phyloP scores from a whole-genome alignment of 2,888 invertebrate genomes.

The Scotopteryx bipunctaria region DNA sequence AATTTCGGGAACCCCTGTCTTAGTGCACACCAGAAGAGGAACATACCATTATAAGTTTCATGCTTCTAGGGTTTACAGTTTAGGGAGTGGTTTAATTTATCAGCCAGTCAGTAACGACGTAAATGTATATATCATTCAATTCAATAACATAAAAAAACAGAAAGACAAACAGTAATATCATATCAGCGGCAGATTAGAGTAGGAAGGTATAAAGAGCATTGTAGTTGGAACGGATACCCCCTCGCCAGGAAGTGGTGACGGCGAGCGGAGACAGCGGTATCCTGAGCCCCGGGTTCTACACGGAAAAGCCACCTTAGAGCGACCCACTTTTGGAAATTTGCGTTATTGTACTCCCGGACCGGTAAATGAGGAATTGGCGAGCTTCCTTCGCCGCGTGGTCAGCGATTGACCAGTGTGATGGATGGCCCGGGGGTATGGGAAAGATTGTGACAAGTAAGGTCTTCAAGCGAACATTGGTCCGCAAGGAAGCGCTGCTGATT shows the following conservation, averaged over 20 bases:
- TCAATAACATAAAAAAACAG: background rate
- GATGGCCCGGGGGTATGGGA: too few relatives aligned
- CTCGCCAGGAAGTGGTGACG: constrained; percentile 70
- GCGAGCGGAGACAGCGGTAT: constrained; percentile 75
- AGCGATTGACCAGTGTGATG: constrained; percentile 10
- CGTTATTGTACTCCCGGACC: constrained; percentile 44
- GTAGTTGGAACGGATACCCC: constrained; percentile 57
- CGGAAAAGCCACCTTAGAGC: constrained; percentile 28
- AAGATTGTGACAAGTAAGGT: too few relatives aligned
- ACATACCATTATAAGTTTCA: too few relatives aligned
- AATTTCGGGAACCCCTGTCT: too few relatives aligned
- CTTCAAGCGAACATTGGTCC: too few relatives aligned
- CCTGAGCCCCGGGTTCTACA: constrained; percentile 50
- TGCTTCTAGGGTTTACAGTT: too few relatives aligned
- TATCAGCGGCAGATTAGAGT: constrained; percentile 64
- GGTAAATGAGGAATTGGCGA: constrained; percentile 46
- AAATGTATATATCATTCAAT: too few relatives aligned
- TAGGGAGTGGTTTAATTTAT: too few relatives aligned
- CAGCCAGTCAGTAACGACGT: too few relatives aligned
- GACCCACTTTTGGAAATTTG: constrained; percentile 50
- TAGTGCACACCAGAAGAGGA: too few relatives aligned
- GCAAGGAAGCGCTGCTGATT: too few relatives aligned
- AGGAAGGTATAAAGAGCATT: constrained; percentile 70
- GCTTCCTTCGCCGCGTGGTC: constrained; percentile 32
- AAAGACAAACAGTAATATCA: background rate